These are phyloP conservation scores for Eristalis intricaria DNA, from an alignment of 2,888 invertebrate species.

Conservation along the genomic window DNA sequence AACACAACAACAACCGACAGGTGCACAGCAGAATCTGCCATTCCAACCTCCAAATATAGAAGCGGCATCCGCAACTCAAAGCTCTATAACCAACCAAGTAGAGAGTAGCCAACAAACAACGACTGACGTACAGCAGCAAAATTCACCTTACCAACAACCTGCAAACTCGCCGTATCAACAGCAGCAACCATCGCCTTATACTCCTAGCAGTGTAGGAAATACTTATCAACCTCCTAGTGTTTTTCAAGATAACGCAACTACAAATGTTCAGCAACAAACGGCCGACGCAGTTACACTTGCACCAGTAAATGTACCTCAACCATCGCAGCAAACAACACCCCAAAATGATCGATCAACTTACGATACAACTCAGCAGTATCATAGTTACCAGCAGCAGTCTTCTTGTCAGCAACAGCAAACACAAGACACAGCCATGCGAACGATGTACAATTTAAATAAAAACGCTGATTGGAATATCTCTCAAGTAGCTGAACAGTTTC, in stretches of 20 bases:
- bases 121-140: slow-evolving; percentile 80
- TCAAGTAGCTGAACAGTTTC: slow-evolving; percentile 61
- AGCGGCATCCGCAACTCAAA: slow-evolving; percentile 75
- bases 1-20: slow-evolving; percentile 72
- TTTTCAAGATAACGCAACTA: slow-evolving; percentile 52
- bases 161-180: slow-evolving; percentile 81
- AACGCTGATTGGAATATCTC: slow-evolving; percentile 61
- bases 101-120: slow-evolving; percentile 72
- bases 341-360: slow-evolving; percentile 59
- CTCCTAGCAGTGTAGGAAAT: slow-evolving; percentile 65
- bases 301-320: slow-evolving; percentile 66
- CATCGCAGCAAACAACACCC: slow-evolving; percentile 31
- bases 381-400: slow-evolving; percentile 70
- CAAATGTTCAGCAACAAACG: slow-evolving; percentile 71
- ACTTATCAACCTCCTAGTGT: slow-evolving; percentile 72
- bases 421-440: slow-evolving; percentile 73
- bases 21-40: slow-evolving; percentile 77
- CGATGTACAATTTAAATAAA: slow-evolving; percentile 74
- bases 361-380: slow-evolving; percentile 62
- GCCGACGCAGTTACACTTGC: slow-evolving; percentile 43
- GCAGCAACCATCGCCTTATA: slow-evolving; percentile 73
- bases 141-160: slow-evolving; percentile 82
- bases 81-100: slow-evolving; percentile 74
- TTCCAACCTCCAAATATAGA: slow-evolving; percentile 79
- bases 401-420: slow-evolving; percentile 63